A percentile compares a stretch with the other conserved stretches of the same genome.
Conservation (phyloP, 1,140 invertebrate genomes). For the Drosophila triauraria region DNA sequence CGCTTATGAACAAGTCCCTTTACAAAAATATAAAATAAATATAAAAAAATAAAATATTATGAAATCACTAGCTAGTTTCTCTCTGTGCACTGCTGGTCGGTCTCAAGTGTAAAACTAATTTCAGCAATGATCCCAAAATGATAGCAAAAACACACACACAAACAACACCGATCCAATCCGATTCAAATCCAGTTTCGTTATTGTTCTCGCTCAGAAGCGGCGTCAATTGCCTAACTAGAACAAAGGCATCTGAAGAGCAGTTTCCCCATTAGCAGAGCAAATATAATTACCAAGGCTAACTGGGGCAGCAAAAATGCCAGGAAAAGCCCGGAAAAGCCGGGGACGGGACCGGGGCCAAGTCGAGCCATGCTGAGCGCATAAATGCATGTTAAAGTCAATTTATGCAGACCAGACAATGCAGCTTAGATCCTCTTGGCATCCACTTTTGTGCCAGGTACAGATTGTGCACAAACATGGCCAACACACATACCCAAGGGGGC, state of each 20-base stretch:
- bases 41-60: too few species aligned
- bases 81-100: slow-evolving; percentile 19
- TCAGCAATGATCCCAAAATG: slow-evolving; percentile 58
- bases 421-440: slow-evolving; percentile 55
- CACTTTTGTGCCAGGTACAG: slow-evolving; percentile 54
- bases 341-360: not conserved
- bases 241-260: slow-evolving; percentile 48
- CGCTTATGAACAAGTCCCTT: not conserved
- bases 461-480: slow-evolving; percentile 34
- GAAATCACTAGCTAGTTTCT: not conserved
- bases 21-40: not conserved
- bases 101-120: slow-evolving; percentile 71
- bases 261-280: slow-evolving; percentile 63
- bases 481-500: slow-evolving; percentile 12
- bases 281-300: slow-evolving; percentile 72
- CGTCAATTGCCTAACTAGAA: slow-evolving; percentile 66
- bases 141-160: slow-evolving; percentile 39
- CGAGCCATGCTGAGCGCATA: slow-evolving; percentile 32
- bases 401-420: slow-evolving; percentile 60
- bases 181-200: slow-evolving; percentile 52
- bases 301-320: slow-evolving; percentile 61
- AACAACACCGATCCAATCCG: slow-evolving; percentile 1
- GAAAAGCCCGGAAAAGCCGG: slow-evolving; percentile 19
- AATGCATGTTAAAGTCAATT: slow-evolving; percentile 59
- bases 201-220: slow-evolving; percentile 35